Evolutionary conservation across 2,888 invertebrate species (phyloP), one percentile per base, ranked within the genome.

Genomic region (Galerucella calmariensis): DNA sequence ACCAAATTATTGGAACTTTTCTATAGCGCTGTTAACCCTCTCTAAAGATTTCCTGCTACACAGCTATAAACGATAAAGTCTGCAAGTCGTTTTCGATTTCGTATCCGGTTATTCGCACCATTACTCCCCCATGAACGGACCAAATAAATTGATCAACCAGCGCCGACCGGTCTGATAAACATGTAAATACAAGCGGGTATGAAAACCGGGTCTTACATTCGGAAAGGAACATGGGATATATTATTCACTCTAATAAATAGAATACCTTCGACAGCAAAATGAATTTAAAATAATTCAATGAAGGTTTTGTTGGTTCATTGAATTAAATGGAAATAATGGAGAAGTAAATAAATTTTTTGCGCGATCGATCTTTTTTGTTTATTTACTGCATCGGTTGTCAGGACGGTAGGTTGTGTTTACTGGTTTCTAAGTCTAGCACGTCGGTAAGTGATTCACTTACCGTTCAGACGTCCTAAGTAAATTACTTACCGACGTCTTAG

Each of bases 141-240:
- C 65, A 58, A 82, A 85, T 86, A 84, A 85, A 85, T 85, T 83
- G 81, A 78, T 78, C 76, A 69, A 69, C 63, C 77, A 83, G 82
- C 84, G 84, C 83, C 84, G 81, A 81, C 80, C 80, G 79, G 83
- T 81, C 83, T 83, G 84, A 85, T 86, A 85, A 86, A 85, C 85
- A 86, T 85, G 85, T 85, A 86, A 85, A 86, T 86, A 83, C 77
- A 80, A 85, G 84, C 84, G 83, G 85, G 84, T 85, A 85, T 82
- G 11, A 56, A 16, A 16, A 56, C 56, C 10, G 1, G 16, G 56
- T 56, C 56, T 16, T 6, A 20, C 56, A 8, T 10, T 16, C 4
- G 56, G 56, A 20, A 56, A n/a, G 56, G 20, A 6, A 11, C 0
- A 20, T 9, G 56, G 56, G 56, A 56, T 56, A 56, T 16, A 14